Conservation (phyloP, 2,888 invertebrate genomes). For the Cryptus viduatorius region DNA sequence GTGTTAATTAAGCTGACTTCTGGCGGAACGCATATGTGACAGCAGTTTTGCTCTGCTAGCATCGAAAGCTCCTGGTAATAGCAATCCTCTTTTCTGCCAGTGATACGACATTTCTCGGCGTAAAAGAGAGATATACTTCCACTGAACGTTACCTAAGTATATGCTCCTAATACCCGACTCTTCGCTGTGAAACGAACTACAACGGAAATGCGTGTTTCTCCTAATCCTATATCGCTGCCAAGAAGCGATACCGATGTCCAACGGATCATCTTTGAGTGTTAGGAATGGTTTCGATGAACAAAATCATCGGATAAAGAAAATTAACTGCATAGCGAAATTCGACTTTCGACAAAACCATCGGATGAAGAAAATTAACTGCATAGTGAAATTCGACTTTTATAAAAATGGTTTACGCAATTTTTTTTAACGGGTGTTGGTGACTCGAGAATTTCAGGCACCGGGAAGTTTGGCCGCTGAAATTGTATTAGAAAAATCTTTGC, state of each 20-base stretch:
- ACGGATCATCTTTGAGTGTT: conserved; percentile 5
- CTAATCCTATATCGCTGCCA: conserved; percentile 1
- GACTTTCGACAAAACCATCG: not conserved
- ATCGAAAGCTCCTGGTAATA: conserved; percentile 42
- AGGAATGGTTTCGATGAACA: not conserved
- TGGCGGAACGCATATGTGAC: conserved; percentile 4
- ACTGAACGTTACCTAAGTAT: not conserved
- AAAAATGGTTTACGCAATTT: not conserved
- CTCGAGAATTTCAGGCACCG: not conserved
- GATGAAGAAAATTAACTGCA: not conserved
- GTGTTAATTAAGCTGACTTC: conserved; percentile 3
- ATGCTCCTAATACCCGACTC: conserved; percentile 41
- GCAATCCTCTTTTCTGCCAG: conserved; percentile 4
- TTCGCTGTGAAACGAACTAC: conserved; percentile 7
- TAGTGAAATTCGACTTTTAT: not conserved
- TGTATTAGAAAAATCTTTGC: conserved; percentile 41
- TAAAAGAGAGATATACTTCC: not conserved
- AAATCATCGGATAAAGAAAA: not conserved
- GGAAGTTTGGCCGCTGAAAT: not conserved
- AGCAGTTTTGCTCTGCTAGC: conserved; percentile 2
- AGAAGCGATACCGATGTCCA: not conserved
- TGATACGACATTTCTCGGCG: conserved; percentile 13
- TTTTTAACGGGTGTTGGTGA: not conserved
- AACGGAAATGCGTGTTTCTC: conserved; percentile 28
- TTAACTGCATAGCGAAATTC: not conserved